Conservation (phyloP, 2,888 invertebrate genomes). For the Thecocarcelia acutangulata region DNA sequence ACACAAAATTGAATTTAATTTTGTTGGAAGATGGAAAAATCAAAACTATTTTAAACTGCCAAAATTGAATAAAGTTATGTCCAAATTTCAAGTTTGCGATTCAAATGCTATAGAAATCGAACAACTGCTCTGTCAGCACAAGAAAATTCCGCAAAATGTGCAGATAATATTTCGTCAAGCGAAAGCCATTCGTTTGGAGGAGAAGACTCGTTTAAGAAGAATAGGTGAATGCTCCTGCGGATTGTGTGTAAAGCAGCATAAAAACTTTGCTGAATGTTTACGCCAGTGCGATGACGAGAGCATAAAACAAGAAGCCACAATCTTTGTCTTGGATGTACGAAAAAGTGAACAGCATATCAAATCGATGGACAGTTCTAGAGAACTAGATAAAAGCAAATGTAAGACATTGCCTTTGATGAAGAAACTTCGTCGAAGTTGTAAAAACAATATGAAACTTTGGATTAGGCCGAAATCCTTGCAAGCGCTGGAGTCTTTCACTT, state of each 20-base stretch:
- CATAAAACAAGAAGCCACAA: background rate
- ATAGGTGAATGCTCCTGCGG: constrained; percentile 48
- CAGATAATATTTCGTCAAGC: constrained; percentile 33
- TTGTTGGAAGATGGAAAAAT: background rate
- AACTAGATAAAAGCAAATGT: background rate
- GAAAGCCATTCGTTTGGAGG: constrained; percentile 64
- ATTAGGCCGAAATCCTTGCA: background rate
- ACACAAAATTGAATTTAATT: background rate
- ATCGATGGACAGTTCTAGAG: background rate
- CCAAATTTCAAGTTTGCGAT: constrained; percentile 61
- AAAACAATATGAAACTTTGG: constrained; percentile 27
- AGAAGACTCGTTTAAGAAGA: constrained; percentile 59
- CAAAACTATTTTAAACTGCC: background rate
- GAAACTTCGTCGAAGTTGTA: constrained; percentile 52
- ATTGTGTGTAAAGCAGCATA: constrained; percentile 11
- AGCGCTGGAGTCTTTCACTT: constrained; percentile 10
- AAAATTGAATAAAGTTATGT: constrained; percentile 43
- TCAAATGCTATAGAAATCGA: constrained; percentile 40
- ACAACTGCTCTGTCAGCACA: constrained; percentile 61
- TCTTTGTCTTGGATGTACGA: background rate
- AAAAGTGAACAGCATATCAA: background rate
- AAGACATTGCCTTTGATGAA: constrained; percentile 19
- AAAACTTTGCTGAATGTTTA: constrained; percentile 6
- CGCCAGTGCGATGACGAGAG: background rate
- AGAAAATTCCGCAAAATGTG: constrained; percentile 64